A percentile compares a stretch with the other conserved stretches of the same genome.
phyloP scores from a whole-genome alignment of 2,113 vertebrate genomes.

The Lophius piscatorius region DNA sequence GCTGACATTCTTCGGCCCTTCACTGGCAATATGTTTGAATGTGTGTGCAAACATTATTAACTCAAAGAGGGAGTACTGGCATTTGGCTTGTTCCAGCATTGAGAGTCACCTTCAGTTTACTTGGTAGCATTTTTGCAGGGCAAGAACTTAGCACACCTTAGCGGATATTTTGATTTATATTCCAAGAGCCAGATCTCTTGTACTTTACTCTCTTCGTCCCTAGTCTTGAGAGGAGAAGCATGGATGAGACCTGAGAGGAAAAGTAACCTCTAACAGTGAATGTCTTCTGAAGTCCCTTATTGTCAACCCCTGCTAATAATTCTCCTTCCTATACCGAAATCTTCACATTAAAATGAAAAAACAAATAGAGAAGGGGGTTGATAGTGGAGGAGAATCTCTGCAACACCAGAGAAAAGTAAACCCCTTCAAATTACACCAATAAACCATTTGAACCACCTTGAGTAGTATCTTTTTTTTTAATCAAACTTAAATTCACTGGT shows the following conservation, averaged over 20 bases:
- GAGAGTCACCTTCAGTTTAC: too few species aligned
- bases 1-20: conserved; percentile 32
- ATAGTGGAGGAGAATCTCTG: conserved; percentile 44
- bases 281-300: conserved; percentile 32
- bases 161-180: background rate
- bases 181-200: background rate
- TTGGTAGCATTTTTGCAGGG: too few species aligned
- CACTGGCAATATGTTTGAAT: background rate
- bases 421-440: conserved; percentile 63
- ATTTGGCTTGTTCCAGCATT: conserved; percentile 8
- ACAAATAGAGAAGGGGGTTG: conserved; percentile 36
- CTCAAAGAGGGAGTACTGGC: background rate
- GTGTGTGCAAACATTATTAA: background rate
- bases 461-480: conserved; percentile 32
- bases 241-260: conserved; percentile 43
- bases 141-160: conserved; percentile 5
- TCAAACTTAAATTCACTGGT: conserved; percentile 42
- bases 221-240: conserved; percentile 24
- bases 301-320: conserved; percentile 54
- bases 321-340: conserved; percentile 35
- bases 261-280: conserved; percentile 28
- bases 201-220: background rate
- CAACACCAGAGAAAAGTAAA: conserved; percentile 58
- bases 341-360: conserved; percentile 41
- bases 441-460: conserved; percentile 45